Evolutionary conservation across 1,140 invertebrate genomes (phyloP), one percentile per base, ranked within the genome.

Genomic region (Listronotus bonariensis): DNA sequence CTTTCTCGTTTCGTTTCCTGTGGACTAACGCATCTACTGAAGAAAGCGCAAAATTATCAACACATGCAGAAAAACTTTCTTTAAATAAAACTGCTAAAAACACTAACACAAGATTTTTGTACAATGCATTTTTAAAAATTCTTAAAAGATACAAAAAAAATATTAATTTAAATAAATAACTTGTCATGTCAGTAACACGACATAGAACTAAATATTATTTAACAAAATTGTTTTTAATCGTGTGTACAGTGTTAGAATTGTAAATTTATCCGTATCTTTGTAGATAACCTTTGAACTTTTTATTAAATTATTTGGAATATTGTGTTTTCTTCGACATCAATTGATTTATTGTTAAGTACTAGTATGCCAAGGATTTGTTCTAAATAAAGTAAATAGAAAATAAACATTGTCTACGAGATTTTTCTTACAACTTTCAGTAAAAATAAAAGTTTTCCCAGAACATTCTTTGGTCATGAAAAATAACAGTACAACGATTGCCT

Each of bases 11-110:
- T 43, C n/a, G n/a, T 34, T 61, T n/a, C 34, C 46, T 18, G 26
- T 65, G 57, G 10, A 67, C 49, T 12, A 26, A 36, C 11, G 57
- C 68, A 40, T 68, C 64, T 10, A 73, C 58, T 32, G 53, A 49
- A 11, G 42, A 40, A 0, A 69, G 45, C 6, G 64, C 63, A 17
- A 63, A 60, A 42, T 69, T 69, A 38, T 69, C 51, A 10, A 40
- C 53, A 40, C 61, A 64, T 20, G 49, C 9, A n/a, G 18, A 34
- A 31, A 32, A 20, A 14, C 14, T 41, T 36, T 17, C 6, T 48
- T 36, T 46, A 15, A 57, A 31, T 6, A 57, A 18, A 17, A 57
- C 41, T 7, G 38, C 34, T 15, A 36, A 31, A 34, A 46, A n/a
- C 12, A 55, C 6, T n/a, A 55, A 15, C 7, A 38, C 11, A 53